phyloP scores from a whole-genome alignment of 1,140 invertebrate species.

The Calosoma granatense region DNA sequence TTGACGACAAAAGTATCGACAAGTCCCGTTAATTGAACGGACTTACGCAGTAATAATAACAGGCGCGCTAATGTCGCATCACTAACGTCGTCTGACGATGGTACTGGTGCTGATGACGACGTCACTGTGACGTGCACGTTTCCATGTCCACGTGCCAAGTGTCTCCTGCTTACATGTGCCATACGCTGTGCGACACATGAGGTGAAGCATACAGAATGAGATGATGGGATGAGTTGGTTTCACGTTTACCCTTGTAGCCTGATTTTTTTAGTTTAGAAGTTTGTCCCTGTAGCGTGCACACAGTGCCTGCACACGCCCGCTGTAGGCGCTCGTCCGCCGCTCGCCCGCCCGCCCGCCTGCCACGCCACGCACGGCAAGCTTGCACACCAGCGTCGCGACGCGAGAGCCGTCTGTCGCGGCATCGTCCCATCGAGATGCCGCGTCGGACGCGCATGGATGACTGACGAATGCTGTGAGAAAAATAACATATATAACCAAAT shows the following conservation, averaged over 20 bases:
- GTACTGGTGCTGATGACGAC: too few relatives aligned
- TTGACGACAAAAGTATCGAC: too few relatives aligned
- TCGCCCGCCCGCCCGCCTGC: background rate
- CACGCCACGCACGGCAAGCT: conserved; percentile 11
- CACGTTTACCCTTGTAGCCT: background rate
- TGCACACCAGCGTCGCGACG: background rate
- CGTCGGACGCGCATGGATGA: background rate
- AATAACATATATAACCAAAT: background rate
- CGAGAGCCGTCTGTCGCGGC: background rate
- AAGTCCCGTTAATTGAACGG: too few relatives aligned
- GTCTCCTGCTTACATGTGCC: too few relatives aligned
- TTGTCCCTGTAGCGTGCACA: conserved; percentile 12
- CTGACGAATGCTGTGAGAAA: conserved; percentile 5
- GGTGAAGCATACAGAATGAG: conserved; percentile 31
- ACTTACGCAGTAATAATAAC: too few relatives aligned
- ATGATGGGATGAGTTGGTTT: conserved; percentile 13
- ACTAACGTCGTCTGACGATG: too few relatives aligned
- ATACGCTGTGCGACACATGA: too few relatives aligned
- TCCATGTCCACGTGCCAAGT: too few relatives aligned
- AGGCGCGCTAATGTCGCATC: too few relatives aligned
- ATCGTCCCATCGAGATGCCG: background rate
- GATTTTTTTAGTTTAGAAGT: background rate
- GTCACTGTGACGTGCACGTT: too few relatives aligned
- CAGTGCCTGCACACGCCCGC: conserved; percentile 11
- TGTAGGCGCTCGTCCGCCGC: background rate